Conservation (phyloP, 2,113 vertebrate species). For the Catharus fuscescens region DNA sequence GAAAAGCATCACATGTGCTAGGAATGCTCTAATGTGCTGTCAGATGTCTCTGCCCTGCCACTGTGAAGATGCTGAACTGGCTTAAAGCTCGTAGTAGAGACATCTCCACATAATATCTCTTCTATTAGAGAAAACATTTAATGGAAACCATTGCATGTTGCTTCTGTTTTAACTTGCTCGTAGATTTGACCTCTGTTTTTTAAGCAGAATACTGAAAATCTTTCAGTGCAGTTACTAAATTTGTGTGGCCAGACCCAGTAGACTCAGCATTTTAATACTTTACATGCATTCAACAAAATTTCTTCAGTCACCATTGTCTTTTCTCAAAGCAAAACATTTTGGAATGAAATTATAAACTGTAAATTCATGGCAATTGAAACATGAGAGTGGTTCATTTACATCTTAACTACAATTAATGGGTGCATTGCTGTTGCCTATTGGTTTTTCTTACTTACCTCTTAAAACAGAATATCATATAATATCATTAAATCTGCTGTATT, state of each 20-base stretch:
- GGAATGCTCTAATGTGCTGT: background rate
- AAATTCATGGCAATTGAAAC: background rate
- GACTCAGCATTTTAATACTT: background rate
- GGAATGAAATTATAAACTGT: background rate
- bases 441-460: conserved; percentile 24
- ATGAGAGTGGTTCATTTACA: background rate
- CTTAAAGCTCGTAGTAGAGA: background rate
- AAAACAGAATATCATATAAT: background rate
- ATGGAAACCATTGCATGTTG: background rate
- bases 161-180: background rate
- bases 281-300: background rate
- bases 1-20: background rate
- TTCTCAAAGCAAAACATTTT: background rate
- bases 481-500: background rate
- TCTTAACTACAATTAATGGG: background rate
- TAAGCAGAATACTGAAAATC: background rate
- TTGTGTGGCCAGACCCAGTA: background rate
- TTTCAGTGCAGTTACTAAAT: background rate
- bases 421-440: background rate
- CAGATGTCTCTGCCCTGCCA: background rate
- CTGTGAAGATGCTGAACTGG: background rate
- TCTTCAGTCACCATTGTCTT: background rate
- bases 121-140: background rate
- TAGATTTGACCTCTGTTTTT: background rate
- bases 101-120: background rate